Evolutionary conservation across 1,140 invertebrate genomes (phyloP).

Genomic region (Saxidomus purpurata): DNA sequence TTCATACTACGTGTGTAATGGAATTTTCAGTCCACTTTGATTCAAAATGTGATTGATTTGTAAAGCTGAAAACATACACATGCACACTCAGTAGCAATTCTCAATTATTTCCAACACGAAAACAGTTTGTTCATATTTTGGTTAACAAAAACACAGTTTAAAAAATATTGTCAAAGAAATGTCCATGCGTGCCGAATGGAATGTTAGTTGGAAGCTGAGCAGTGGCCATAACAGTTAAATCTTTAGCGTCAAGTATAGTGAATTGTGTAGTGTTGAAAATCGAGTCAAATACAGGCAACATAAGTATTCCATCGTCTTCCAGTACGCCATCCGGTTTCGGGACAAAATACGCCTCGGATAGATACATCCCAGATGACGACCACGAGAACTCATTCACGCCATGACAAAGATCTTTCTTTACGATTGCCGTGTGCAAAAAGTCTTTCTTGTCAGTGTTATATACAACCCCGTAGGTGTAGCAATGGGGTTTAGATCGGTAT

Average conservation of each 20-base stretch:
- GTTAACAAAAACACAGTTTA: neutral
- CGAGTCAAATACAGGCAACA: conserved; percentile 79
- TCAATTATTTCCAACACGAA: no score
- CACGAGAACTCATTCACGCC: conserved; percentile 68
- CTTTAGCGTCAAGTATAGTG: conserved; percentile 77
- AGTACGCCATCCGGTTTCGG: conserved; percentile 64
- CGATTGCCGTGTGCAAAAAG: conserved; percentile 76
- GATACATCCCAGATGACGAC: conserved; percentile 74
- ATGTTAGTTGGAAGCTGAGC: conserved; percentile 76
- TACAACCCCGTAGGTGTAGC: conserved; percentile 81
- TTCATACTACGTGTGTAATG: no score
- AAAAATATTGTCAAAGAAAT: conserved; percentile 72
- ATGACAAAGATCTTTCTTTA: conserved; percentile 83
- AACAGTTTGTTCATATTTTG: no score
- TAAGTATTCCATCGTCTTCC: conserved; percentile 83
- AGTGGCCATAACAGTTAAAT: conserved; percentile 70
- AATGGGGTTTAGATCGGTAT: conserved; percentile 76
- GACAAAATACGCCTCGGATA: conserved; percentile 81
- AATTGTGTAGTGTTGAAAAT: conserved; percentile 70
- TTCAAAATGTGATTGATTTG: no score
- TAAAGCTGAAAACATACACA: no score
- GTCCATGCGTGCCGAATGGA: conserved; percentile 81
- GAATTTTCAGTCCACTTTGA: no score
- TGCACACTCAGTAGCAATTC: no score
- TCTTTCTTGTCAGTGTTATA: conserved; percentile 76